Evolutionary conservation across 2,888 invertebrate genomes (phyloP).

Genomic region (Chymomyza amoena): DNA sequence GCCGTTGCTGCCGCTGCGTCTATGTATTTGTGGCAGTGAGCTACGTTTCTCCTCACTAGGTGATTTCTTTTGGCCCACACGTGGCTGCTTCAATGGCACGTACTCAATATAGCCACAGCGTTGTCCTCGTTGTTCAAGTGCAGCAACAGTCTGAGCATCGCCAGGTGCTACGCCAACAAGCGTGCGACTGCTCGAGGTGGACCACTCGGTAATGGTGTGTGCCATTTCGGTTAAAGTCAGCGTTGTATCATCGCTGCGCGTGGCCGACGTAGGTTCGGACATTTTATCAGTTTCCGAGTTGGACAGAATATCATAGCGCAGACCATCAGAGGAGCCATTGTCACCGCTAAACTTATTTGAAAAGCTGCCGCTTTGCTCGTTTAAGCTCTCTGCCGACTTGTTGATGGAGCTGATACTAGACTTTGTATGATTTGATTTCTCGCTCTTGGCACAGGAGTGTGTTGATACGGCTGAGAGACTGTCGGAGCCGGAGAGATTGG

Average conservation of each 20-base stretch:
- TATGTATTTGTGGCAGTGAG: conserved; percentile 73
- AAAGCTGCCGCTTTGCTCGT: conserved; percentile 77
- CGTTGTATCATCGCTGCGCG: conserved; percentile 89
- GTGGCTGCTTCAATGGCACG: conserved; percentile 76
- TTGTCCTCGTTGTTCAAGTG: conserved; percentile 39
- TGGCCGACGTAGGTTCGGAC: conserved; percentile 84
- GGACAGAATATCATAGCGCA: conserved; percentile 82
- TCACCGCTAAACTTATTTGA: conserved; percentile 78
- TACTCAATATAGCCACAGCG: conserved; percentile 70
- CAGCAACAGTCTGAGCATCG: conserved; percentile 65
- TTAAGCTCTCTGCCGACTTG: conserved; percentile 80
- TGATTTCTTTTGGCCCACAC: conserved; percentile 66
- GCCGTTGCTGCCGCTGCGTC: conserved; percentile 70
- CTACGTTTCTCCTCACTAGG: conserved; percentile 72
- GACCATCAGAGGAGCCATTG: conserved; percentile 77
- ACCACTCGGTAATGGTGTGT: conserved; percentile 91
- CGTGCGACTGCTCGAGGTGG: conserved; percentile 88
- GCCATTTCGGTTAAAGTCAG: conserved; percentile 85
- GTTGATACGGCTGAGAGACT: conserved; percentile 81
- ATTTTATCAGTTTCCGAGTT: conserved; percentile 82
- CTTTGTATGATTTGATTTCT: conserved; percentile 82
- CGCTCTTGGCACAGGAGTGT: conserved; percentile 82
- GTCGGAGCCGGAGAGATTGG: conserved; percentile 86
- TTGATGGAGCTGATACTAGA: conserved; percentile 82
- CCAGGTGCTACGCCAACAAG: conserved; percentile 82